These are phyloP conservation scores for Urocolius indicus DNA, from an alignment of 2,113 vertebrate genomes.

Conservation along the genomic window DNA sequence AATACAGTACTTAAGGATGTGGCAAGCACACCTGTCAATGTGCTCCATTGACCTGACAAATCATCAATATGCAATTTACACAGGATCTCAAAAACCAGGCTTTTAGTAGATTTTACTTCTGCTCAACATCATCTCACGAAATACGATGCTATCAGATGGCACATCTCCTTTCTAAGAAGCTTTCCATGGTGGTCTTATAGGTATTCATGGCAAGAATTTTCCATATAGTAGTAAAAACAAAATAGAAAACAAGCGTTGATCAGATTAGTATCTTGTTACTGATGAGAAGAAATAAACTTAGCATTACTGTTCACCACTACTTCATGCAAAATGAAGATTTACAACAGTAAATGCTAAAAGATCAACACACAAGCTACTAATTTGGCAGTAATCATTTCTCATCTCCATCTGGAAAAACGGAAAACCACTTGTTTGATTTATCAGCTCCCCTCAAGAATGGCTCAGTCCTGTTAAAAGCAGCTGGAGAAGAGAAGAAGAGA, in stretches of 20 bases:
- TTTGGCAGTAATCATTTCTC: background rate
- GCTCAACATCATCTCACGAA: background rate
- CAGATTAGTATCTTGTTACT: background rate
- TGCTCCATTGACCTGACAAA: background rate
- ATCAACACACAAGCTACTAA: background rate
- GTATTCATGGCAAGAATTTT: background rate
- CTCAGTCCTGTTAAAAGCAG: background rate
- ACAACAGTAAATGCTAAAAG: background rate
- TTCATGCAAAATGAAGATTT: background rate
- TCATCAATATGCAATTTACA: background rate
- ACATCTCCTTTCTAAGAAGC: background rate
- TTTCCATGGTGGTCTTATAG: background rate
- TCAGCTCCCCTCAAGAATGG: background rate
- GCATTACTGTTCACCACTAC: background rate
- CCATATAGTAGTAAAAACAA: background rate
- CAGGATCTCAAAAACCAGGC: background rate
- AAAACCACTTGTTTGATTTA: background rate
- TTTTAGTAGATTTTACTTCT: background rate
- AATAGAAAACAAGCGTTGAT: background rate
- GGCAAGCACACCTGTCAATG: background rate
- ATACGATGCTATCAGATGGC: background rate
- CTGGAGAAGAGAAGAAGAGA: background rate
- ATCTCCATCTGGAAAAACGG: background rate
- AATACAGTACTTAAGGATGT: background rate
- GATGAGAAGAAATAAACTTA: background rate